Evolutionary conservation across 2,888 invertebrate species (phyloP).

Genomic region (Mamestra brassicae): DNA sequence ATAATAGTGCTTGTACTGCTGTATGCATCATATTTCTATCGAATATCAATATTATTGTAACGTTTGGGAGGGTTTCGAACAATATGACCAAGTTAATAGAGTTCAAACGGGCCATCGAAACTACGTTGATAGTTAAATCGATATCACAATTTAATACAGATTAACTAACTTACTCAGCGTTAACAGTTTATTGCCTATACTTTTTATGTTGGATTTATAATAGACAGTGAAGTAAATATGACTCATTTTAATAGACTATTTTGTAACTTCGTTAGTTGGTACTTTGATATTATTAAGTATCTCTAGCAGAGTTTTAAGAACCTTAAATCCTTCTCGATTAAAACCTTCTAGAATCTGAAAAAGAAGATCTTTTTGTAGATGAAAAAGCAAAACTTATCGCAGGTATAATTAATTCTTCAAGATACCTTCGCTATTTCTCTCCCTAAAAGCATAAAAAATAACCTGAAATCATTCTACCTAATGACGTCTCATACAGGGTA

Average conservation of each 20-base stretch:
- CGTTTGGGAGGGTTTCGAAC: neutral
- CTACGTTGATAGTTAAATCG: slow-evolving; percentile 45
- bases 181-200: neutral
- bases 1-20: slow-evolving; percentile 13
- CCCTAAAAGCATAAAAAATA: neutral
- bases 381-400: neutral
- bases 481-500: neutral
- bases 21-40: slow-evolving; percentile 4
- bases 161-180: slow-evolving; percentile 25
- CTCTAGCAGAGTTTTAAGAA: no score
- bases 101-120: slow-evolving; percentile 16
- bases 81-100: slow-evolving; percentile 11
- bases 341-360: neutral
- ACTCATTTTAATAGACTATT: neutral
- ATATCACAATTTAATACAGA: slow-evolving; percentile 50
- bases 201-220: neutral
- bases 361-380: neutral
- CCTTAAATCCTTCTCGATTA: neutral
- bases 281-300: neutral
- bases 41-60: slow-evolving; percentile 24
- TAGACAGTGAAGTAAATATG: neutral
- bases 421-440: neutral
- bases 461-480: neutral
- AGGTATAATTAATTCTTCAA: no score
- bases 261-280: neutral